Base-by-base conservation (phyloP, 2,113 vertebrate genomes). In the Phaetusa simplex region DNA sequence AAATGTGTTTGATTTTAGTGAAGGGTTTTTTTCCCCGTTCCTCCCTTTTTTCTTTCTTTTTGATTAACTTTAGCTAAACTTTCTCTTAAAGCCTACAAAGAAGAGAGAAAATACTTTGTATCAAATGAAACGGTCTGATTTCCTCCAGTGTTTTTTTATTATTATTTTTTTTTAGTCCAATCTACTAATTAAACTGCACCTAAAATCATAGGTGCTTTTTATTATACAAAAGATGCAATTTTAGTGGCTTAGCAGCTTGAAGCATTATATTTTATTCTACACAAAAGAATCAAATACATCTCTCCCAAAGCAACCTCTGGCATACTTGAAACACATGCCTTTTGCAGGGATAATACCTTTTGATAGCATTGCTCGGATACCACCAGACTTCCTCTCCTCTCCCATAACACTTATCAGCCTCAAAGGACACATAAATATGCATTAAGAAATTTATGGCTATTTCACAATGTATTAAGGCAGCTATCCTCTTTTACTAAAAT, bases 261-360 rank as follows among this genome's bases (percentile, higher is more conserved):
- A 87, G 16, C 10, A 49, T 89, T 85, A 14, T 65, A 43, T 87
- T 93, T 79, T 90, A 74, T 91, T 62, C 71, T 62, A n/a, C 30
- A 29, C 12, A 58, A 11, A 13, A 73, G 30, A 82, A 73, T 70
- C 20, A 53, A 88, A 76, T 58, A n/a, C n/a, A 52, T 23, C 5
- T 85, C 32, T 85, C 36, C 45, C 1, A 13, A 72, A 86, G 11
- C 40, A 85, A 42, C 34, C 43, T 15, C 29, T 52, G 4, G 11
- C 1, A 1, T 38, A 65, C 38, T 65, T 8, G 1, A 95, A 82
- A 71, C 22, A 65, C 36, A 32, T 24, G 66, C 5, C 21, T 88
- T 93, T 78, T 69, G 10, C 58, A 92, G 34, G 13, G 34, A 47
- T 83, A 88, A 89, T 64, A 55, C 22, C 55, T 89, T 95, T 90